These are phyloP conservation scores for Ectropis grisescens DNA, from an alignment of 1,140 invertebrate genomes.

Conservation along the genomic window DNA sequence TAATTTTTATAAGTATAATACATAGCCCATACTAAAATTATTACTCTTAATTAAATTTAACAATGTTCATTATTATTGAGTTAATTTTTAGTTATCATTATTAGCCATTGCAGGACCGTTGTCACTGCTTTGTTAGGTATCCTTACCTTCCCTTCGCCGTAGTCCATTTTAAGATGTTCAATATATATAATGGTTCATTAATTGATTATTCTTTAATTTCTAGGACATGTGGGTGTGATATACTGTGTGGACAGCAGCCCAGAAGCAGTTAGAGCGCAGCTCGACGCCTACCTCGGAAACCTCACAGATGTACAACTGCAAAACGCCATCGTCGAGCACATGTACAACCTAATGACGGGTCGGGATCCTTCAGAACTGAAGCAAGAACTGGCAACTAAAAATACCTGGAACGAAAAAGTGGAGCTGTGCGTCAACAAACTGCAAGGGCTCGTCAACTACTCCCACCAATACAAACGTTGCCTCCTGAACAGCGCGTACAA, in stretches of 20 bases:
- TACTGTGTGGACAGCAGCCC: conserved; percentile 2
- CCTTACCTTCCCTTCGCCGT: no score
- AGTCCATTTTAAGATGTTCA: no score
- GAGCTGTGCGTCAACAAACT: conserved; percentile 8
- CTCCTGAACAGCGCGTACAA: conserved; percentile 11
- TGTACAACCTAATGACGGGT: conserved; percentile 10
- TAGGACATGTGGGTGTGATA: not conserved
- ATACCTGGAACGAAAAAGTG: conserved; percentile 13
- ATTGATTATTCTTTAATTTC: not conserved
- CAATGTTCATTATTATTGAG: no score
- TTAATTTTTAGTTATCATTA: no score
- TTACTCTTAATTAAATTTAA: no score
- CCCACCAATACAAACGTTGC: conserved; percentile 10
- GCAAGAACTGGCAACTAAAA: conserved; percentile 2
- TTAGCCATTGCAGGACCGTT: no score
- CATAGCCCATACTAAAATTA: no score
- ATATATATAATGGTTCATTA: no score
- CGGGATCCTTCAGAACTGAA: conserved; percentile 2
- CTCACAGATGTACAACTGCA: not conserved
- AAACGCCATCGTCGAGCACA: conserved; percentile 2
- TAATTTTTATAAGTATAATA: no score
- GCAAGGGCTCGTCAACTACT: conserved; percentile 5
- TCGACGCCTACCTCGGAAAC: not conserved
- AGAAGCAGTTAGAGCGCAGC: not conserved
- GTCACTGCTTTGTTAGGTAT: no score